Percentiles rank a stretch among this genome's conserved stretches.
These are phyloP conservation scores for Hassar affinis DNA, from an alignment of 2,113 vertebrate genomes.

Conservation along the genomic window DNA sequence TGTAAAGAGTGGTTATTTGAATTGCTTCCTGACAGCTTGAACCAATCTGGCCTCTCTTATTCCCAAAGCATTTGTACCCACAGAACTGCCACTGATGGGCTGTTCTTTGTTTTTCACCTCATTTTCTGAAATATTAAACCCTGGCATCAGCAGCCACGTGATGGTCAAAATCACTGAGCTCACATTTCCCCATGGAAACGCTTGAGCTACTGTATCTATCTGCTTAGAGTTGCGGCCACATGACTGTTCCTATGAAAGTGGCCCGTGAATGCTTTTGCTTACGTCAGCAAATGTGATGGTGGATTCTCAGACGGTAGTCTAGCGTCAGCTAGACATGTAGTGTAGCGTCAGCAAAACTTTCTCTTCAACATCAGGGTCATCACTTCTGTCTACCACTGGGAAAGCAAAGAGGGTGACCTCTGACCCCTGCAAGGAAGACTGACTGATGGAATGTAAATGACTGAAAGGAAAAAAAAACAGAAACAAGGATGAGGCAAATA, in stretches of 20 bases:
- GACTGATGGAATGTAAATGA: neutral
- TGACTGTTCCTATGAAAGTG: neutral
- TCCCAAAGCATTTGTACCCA: too few species aligned
- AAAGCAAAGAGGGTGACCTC: neutral
- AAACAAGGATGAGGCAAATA: neutral
- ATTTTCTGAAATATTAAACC: neutral
- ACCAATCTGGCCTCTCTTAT: neutral
- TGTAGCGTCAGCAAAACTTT: neutral
- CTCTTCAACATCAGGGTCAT: neutral
- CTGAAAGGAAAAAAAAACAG: neutral
- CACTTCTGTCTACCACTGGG: neutral
- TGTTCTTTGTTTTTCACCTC: too few species aligned
- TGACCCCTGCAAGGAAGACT: neutral
- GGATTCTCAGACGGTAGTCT: neutral
- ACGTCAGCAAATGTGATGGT: neutral
- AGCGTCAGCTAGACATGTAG: neutral
- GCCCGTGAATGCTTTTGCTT: neutral
- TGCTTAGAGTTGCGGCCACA: neutral
- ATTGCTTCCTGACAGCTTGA: neutral
- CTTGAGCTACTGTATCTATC: neutral
- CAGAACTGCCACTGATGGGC: too few species aligned
- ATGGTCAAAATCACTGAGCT: too few species aligned
- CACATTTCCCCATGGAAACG: neutral
- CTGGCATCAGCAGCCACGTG: neutral
- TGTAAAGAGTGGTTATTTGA: neutral